phyloP scores from a whole-genome alignment of 2,888 invertebrate genomes.

The Mesopsocus fuscifrons region DNA sequence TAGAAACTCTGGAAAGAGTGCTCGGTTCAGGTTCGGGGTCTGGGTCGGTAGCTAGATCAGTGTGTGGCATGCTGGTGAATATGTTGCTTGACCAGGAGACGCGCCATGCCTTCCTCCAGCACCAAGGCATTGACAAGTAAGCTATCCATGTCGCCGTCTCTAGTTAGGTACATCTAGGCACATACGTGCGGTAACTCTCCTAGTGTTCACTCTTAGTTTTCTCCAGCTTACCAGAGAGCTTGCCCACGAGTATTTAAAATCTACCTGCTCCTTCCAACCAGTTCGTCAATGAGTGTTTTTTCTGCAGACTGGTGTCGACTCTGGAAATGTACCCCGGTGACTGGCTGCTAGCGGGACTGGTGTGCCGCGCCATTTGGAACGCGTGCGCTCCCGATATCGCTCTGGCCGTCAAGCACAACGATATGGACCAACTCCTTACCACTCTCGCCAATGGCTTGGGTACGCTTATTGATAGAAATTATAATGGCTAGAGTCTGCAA shows the following conservation, averaged over 20 bases:
- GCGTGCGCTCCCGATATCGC: slow-evolving; percentile 31
- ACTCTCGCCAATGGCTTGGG: slow-evolving; percentile 34
- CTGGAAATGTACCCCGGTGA: slow-evolving; percentile 38
- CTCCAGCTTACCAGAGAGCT: too few species aligned
- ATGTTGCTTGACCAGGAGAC: slow-evolving; percentile 41
- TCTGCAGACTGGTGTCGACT: slow-evolving; percentile 32
- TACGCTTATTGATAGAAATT: slow-evolving; percentile 17
- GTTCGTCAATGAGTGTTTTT: too few species aligned
- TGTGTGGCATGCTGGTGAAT: slow-evolving; percentile 56
- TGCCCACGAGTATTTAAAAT: too few species aligned
- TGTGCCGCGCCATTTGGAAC: slow-evolving; percentile 60
- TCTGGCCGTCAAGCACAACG: slow-evolving; percentile 28
- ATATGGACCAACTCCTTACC: slow-evolving; percentile 32
- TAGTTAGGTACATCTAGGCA: slow-evolving; percentile 4
- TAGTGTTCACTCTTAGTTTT: not conserved
- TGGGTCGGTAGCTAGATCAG: not conserved
- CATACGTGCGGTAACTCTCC: not conserved
- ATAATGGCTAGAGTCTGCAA: too few species aligned
- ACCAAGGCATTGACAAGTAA: slow-evolving; percentile 31
- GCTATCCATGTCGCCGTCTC: too few species aligned
- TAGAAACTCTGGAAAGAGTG: not conserved
- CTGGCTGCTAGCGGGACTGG: slow-evolving; percentile 48
- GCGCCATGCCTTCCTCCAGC: slow-evolving; percentile 30
- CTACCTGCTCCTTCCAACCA: too few species aligned
- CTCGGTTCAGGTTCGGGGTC: too few species aligned